Conservation (phyloP, 2,797 vertebrate species). For the Cuniculus paca region DNA sequence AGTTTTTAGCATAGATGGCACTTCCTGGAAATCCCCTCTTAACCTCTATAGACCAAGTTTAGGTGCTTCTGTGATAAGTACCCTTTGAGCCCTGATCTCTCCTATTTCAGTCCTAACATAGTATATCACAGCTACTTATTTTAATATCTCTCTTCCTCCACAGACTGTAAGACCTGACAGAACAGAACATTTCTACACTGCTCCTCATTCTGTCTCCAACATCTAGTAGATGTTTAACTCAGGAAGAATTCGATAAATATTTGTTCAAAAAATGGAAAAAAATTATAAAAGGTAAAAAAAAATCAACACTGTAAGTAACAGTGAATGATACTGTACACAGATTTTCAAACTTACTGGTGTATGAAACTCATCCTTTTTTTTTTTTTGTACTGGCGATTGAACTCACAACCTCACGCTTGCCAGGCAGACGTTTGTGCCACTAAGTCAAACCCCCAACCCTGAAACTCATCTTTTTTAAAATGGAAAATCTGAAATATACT, state of each 20-base stretch:
- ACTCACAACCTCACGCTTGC: too few species aligned
- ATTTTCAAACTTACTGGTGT: constrained; percentile 15
- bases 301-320: neutral
- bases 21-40: neutral
- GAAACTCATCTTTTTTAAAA: neutral
- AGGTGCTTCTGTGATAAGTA: neutral
- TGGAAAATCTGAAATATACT: neutral
- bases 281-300: neutral
- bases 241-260: constrained; percentile 4
- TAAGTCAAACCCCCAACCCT: too few species aligned
- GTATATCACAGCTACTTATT: neutral
- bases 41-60: neutral
- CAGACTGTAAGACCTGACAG: neutral
- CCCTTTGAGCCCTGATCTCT: neutral
- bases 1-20: neutral
- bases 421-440: too few species aligned
- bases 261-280: constrained; percentile 27
- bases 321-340: neutral
- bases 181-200: neutral
- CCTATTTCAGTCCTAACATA: neutral
- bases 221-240: neutral
- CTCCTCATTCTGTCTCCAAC: neutral
- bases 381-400: too few species aligned
- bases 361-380: neutral
- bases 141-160: neutral